Evolutionary conservation across 2,888 invertebrate species (phyloP).

Genomic region (Aproaerema taeniolella): DNA sequence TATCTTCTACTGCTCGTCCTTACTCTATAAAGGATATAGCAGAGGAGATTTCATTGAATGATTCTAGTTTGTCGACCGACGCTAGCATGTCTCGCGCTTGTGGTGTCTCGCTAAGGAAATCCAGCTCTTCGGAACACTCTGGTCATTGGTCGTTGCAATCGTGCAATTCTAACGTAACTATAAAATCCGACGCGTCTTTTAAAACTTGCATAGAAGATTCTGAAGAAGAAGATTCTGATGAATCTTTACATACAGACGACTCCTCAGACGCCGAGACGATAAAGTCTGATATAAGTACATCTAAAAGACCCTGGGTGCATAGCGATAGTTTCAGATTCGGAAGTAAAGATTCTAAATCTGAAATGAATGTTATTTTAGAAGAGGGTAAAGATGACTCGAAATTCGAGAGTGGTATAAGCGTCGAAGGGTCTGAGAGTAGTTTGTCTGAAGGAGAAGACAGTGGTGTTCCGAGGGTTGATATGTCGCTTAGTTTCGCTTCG

Average conservation of each 20-base stretch:
- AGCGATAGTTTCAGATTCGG: constrained; percentile 66
- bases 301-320: constrained; percentile 66
- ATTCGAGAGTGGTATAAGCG: constrained; percentile 61
- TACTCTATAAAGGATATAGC: constrained; percentile 66
- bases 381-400: constrained; percentile 48
- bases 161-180: constrained; percentile 61
- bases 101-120: constrained; percentile 56
- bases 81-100: constrained; percentile 54
- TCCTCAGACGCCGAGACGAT: constrained; percentile 62
- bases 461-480: constrained; percentile 60
- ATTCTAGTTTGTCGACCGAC: constrained; percentile 50
- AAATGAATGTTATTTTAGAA: constrained; percentile 43
- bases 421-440: constrained; percentile 53
- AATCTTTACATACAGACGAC: constrained; percentile 63
- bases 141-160: constrained; percentile 64
- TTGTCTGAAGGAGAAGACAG: constrained; percentile 60
- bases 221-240: constrained; percentile 58
- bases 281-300: constrained; percentile 57
- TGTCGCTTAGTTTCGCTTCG: constrained; percentile 66
- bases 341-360: constrained; percentile 35
- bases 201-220: constrained; percentile 62
- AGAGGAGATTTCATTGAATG: constrained; percentile 57
- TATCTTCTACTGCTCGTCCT: constrained; percentile 49
- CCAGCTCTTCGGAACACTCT: constrained; percentile 68
- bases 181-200: constrained; percentile 59